phyloP scores from a whole-genome alignment of 2,888 invertebrate genomes.

The Chaetoderma sp. region DNA sequence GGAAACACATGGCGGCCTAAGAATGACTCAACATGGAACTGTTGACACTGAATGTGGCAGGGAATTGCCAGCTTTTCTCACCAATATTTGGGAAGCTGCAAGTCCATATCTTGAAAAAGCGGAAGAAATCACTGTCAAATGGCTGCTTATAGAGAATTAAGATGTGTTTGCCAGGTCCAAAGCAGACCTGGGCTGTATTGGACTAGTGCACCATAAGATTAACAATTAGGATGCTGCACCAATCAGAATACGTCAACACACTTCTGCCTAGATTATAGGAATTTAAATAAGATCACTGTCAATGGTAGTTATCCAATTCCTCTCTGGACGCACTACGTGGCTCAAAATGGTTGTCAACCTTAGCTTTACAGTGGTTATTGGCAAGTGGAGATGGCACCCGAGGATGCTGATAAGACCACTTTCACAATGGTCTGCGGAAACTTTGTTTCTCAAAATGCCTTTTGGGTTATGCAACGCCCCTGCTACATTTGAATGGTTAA shows the following conservation, averaged over 20 bases:
- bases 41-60: too few relatives aligned
- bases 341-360: conserved; percentile 21
- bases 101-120: too few relatives aligned
- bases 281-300: conserved; percentile 35
- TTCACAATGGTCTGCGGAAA: conserved; percentile 27
- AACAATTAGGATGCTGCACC: conserved; percentile 14
- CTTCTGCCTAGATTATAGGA: too few relatives aligned
- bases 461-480: too few relatives aligned
- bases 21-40: too few relatives aligned
- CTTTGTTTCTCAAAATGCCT: conserved; percentile 32
- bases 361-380: conserved; percentile 40
- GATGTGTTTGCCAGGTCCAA: conserved; percentile 14
- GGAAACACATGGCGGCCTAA: too few relatives aligned
- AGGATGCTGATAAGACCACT: too few relatives aligned
- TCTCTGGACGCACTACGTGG: conserved; percentile 30
- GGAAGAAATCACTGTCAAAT: not conserved
- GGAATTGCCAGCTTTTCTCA: too few relatives aligned
- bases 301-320: conserved; percentile 42
- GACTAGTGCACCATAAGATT: too few relatives aligned
- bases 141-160: not conserved
- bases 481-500: conserved; percentile 35
- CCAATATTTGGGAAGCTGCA: too few relatives aligned
- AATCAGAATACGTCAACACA: conserved; percentile 15
- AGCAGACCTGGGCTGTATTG: too few relatives aligned
- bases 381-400: too few relatives aligned